Base-by-base conservation (phyloP, 1,140 invertebrate species). In the Campoletis sonorensis region DNA sequence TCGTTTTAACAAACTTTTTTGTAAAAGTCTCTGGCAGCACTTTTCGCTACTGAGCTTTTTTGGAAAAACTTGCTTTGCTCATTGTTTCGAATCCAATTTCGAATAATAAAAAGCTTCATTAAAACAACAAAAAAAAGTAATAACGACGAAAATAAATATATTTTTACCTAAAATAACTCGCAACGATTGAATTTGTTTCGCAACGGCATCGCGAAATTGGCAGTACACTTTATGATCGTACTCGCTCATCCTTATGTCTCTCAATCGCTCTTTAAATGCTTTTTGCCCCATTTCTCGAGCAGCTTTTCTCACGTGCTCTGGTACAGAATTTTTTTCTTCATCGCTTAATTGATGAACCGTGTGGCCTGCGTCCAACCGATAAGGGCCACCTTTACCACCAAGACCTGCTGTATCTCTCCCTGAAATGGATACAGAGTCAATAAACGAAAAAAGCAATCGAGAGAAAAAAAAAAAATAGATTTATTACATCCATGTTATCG, bases 191-290 rank as follows among this genome's bases (percentile, higher is more conserved):
- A 97, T 96, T 92, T 97, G 96, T 81, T 94, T 95, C 16, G 95
- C 92, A 18, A 99, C 97, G 51, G 96, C 95, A 64, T 93, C 92
- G 51, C 95, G 95, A 89, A 97, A 98, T 88, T 96, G 95, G 26
- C 95, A 94, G 88, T 99, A 99, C 1, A 98, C 87, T 61, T 95
- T 94, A 45, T 97, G 97, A 91, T 99, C 98, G 90, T 97, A 97
- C 86, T 97, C 96, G 86, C 96, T 98, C 98, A 99, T 99, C 86
- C 96, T 94, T 76, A 99, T 99, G 90, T 99, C 97, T 85, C 95
- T 94, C 21, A 99, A 91, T 81, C 96, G 95, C 87, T 99, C 96
- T 88, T 96, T 95, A 85, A 98, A 99, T 4, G 97, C 98, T 90
- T 96, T 96, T 84, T 95, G 93, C 76, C 96, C 97, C 97, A 99